phyloP scores from a whole-genome alignment of 2,888 invertebrate genomes.

The Morpho deidamia region DNA sequence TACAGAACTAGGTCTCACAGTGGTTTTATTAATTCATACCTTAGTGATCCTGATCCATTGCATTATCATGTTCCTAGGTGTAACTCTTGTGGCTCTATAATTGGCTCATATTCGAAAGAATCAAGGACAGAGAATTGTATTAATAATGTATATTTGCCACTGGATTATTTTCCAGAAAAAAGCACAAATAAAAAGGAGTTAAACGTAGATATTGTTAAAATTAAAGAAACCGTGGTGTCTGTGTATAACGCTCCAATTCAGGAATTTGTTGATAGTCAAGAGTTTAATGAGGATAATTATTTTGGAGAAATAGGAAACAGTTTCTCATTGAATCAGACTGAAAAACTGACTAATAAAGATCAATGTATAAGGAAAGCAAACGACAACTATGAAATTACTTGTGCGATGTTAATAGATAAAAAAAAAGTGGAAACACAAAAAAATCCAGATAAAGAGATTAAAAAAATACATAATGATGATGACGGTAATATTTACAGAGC shows the following conservation, averaged over 20 bases:
- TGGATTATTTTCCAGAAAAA: constrained; percentile 50
- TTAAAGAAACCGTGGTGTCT: constrained; percentile 41
- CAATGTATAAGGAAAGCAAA: not conserved
- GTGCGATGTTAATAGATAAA: too few relatives aligned
- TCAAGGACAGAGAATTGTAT: not conserved
- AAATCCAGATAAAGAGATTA: too few relatives aligned
- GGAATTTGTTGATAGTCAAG: constrained; percentile 65
- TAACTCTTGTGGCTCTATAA: constrained; percentile 46
- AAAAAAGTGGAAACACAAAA: too few relatives aligned
- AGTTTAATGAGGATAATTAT: constrained; percentile 67
- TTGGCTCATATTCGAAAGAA: constrained; percentile 43
- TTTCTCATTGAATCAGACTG: constrained; percentile 52
- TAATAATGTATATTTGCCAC: constrained; percentile 41
- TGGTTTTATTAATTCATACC: constrained; percentile 57
- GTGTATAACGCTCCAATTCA: constrained; percentile 34
- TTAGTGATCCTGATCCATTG: constrained; percentile 55
- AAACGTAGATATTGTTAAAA: constrained; percentile 37
- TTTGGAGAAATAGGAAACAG: constrained; percentile 51
- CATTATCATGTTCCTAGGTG: constrained; percentile 68
- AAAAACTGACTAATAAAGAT: constrained; percentile 33
- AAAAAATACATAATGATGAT: constrained; percentile 25
- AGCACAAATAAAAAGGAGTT: constrained; percentile 35
- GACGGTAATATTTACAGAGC: constrained; percentile 30
- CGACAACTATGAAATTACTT: not conserved
- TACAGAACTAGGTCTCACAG: constrained; percentile 63